Base-by-base conservation (phyloP, 2,888 invertebrate species). In the Odiellus spinosus region DNA sequence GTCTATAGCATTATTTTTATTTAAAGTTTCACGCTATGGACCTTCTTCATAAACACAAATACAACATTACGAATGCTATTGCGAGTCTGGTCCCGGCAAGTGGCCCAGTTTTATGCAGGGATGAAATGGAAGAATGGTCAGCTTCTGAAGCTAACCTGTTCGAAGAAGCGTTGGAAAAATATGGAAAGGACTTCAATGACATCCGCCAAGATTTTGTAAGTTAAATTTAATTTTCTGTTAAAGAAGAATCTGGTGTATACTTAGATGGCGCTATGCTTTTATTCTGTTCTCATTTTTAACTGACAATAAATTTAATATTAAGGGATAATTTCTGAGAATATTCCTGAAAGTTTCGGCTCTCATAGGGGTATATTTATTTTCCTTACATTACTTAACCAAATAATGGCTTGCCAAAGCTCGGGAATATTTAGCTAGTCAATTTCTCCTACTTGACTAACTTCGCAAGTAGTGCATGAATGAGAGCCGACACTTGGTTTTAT, bases 41-140 rank as follows among this genome's bases (percentile, higher is more conserved):
- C 71, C 86, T 88, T 46, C 73, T 91, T 58, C 93, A 91, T 73
- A 81, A 84, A 67, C 85, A 88, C 62, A 76, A 74, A 51, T 96
- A 96, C 70, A 85, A 91, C 67, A 76, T 95, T 65, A 83, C 90
- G 58, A 76, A 80, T 61, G 86, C 93, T 49, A 78, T 91, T 67
- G 82, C 86, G 60, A 86, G 88, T 47, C 74, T 96, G 61, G 91
- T 95, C 64, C 93, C 95, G 49, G 80, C 82, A 56, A 86, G 86
- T 57, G 93, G 95, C 14, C 96, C 96, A 18, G 87, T 95, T 59
- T 76, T 96, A 57, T 90, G 90, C 69, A 77, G 95, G 58, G 98
- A 98, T 72, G 96, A 98, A 73, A 91, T 99, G 84, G 98, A 98
- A 71, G 96, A 98, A 71, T 98, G 98, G 98, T 93, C 95, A 59